A percentile compares a stretch with the other conserved stretches of the same genome.
These are phyloP conservation scores for Anguilla rostrata DNA, from an alignment of 2,113 vertebrate genomes.

Conservation along the genomic window DNA sequence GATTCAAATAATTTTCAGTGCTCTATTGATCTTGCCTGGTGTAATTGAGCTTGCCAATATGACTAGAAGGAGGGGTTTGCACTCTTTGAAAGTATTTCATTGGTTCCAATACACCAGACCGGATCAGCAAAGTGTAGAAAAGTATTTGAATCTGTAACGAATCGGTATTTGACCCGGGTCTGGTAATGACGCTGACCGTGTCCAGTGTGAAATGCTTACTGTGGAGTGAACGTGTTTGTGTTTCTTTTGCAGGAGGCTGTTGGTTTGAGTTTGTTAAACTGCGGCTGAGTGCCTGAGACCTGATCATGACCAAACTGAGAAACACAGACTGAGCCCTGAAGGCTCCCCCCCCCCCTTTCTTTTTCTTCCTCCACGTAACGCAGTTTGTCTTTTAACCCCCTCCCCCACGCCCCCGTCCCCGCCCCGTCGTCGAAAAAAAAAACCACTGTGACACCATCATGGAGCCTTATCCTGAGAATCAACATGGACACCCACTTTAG, in stretches of 20 bases:
- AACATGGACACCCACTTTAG: not conserved
- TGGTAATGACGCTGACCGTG: not conserved
- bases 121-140: no score
- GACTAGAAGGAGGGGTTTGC: no score
- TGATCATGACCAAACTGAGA: slow-evolving; percentile 56
- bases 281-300: slow-evolving; percentile 68
- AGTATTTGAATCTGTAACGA: no score
- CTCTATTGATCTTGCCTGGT: no score
- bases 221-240: not conserved
- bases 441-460: not conserved
- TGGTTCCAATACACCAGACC: no score
- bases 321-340: slow-evolving; percentile 38
- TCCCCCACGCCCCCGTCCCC: no score
- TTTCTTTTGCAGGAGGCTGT: slow-evolving; percentile 24
- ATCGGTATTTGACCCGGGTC: no score
- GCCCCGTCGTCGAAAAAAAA: not conserved
- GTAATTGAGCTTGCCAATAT: no score
- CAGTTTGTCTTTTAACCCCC: not conserved
- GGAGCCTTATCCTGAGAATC: not conserved
- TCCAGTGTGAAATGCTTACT: not conserved
- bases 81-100: no score
- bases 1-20: no score
- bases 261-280: slow-evolving; percentile 56
- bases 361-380: not conserved
- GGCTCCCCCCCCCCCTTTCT: not conserved